Conservation (phyloP, 1,140 invertebrate genomes). For the Drosophila pallidifrons region DNA sequence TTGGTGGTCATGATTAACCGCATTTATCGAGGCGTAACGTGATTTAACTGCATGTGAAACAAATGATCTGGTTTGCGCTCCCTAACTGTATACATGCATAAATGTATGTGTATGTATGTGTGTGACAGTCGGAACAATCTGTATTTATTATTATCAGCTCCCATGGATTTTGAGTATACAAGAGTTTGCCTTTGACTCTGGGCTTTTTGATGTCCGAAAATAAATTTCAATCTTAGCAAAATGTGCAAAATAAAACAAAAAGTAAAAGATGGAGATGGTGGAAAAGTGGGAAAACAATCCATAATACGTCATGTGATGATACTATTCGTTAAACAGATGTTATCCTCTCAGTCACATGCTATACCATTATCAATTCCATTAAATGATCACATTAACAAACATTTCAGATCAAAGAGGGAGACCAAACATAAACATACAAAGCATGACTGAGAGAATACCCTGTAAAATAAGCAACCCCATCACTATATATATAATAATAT, state of each 20-base stretch:
- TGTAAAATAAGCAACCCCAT: background rate
- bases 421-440: constrained; percentile 3
- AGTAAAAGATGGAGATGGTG: background rate
- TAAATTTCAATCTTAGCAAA: constrained; percentile 56
- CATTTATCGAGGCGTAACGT: constrained; percentile 80
- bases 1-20: constrained; percentile 68
- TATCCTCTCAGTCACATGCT: constrained; percentile 31
- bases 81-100: constrained; percentile 3
- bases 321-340: constrained; percentile 47
- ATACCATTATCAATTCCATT: constrained; percentile 35
- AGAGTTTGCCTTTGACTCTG: constrained; percentile 6
- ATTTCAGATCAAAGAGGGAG: constrained; percentile 6
- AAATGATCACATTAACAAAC: constrained; percentile 12
- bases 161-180: constrained; percentile 28
- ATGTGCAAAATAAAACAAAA: constrained; percentile 48
- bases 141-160: constrained; percentile 30
- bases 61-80: constrained; percentile 69
- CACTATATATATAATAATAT: background rate
- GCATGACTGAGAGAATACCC: constrained; percentile 3
- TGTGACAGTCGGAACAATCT: constrained; percentile 23
- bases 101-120: constrained; percentile 1
- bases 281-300: background rate
- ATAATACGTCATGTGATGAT: constrained; percentile 36
- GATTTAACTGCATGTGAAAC: constrained; percentile 75
- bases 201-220: constrained; percentile 54